phyloP scores from a whole-genome alignment of 2,888 invertebrate species.

The Xestobium rufovillosum region DNA sequence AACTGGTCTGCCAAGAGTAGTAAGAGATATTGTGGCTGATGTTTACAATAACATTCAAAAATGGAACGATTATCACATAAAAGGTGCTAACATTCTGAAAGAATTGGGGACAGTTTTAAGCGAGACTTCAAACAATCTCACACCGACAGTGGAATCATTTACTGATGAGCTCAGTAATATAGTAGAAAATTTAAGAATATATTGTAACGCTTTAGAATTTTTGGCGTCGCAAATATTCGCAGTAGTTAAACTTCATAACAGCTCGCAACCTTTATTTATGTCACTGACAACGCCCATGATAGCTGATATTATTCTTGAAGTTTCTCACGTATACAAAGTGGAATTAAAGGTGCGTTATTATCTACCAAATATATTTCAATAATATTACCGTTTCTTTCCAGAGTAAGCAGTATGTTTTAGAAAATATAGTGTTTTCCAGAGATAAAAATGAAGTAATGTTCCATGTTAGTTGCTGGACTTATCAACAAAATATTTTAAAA shows the following conservation, averaged over 20 bases:
- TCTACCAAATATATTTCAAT: conserved; percentile 7
- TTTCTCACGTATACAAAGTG: conserved; percentile 37
- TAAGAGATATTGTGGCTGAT: conserved; percentile 51
- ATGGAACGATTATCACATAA: conserved; percentile 47
- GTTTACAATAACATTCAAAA: conserved; percentile 46
- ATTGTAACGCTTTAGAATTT: conserved; percentile 28
- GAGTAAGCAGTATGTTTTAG: conserved; percentile 37
- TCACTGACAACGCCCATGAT: conserved; percentile 32
- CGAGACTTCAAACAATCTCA: conserved; percentile 23
- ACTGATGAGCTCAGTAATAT: conserved; percentile 28
- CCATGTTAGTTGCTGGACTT: conserved; percentile 43
- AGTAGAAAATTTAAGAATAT: conserved; percentile 27
- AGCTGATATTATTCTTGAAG: conserved; percentile 26
- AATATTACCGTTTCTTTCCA: conserved; percentile 22
- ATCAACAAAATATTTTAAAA: conserved; percentile 41
- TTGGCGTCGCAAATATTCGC: conserved; percentile 34
- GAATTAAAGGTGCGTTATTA: conserved; percentile 38
- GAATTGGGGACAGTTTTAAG: conserved; percentile 36
- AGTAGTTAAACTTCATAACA: conserved; percentile 34
- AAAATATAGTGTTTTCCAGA: conserved; percentile 43
- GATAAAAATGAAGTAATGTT: conserved; percentile 42
- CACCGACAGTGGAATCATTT: conserved; percentile 25
- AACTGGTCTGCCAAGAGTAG: conserved; percentile 49
- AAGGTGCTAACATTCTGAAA: conserved; percentile 42
- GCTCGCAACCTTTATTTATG: conserved; percentile 34